A percentile compares a stretch with the other conserved stretches of the same genome.
Conservation (phyloP, 2,888 invertebrate genomes). For the Plemyria rubiginata region DNA sequence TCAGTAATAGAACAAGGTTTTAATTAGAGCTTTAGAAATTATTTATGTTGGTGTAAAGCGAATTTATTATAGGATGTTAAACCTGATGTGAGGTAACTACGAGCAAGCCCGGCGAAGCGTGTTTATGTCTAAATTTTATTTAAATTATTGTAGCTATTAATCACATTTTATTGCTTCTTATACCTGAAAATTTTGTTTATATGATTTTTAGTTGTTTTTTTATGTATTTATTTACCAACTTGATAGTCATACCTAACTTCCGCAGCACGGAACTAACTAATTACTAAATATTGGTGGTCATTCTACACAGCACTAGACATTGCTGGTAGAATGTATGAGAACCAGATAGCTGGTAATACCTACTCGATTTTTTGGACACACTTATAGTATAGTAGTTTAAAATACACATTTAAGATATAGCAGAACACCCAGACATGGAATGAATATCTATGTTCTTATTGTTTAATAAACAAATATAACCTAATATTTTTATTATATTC, state of each 20-base stretch:
- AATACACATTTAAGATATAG: no score
- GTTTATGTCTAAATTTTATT: slow-evolving; percentile 26
- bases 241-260: not conserved
- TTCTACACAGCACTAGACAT: no score
- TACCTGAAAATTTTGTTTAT: slow-evolving; percentile 4
- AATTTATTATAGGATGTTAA: slow-evolving; percentile 37
- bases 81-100: slow-evolving; percentile 13
- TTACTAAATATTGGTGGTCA: no score
- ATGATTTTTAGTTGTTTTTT: not conserved
- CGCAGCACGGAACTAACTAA: not conserved
- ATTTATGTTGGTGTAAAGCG: slow-evolving; percentile 42
- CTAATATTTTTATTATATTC: no score
- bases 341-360: no score
- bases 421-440: no score
- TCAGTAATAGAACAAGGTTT: slow-evolving; percentile 67
- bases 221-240: not conserved
- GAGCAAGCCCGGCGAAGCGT: slow-evolving; percentile 11
- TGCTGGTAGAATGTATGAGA: no score
- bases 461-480: no score
- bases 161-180: slow-evolving; percentile 1
- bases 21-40: slow-evolving; percentile 63
- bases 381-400: no score
- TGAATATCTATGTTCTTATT: no score
- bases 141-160: slow-evolving; percentile 18
- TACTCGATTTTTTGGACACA: no score